These are phyloP conservation scores for Bufo gargarizans DNA, from an alignment of 2,113 vertebrate genomes.

Conservation along the genomic window DNA sequence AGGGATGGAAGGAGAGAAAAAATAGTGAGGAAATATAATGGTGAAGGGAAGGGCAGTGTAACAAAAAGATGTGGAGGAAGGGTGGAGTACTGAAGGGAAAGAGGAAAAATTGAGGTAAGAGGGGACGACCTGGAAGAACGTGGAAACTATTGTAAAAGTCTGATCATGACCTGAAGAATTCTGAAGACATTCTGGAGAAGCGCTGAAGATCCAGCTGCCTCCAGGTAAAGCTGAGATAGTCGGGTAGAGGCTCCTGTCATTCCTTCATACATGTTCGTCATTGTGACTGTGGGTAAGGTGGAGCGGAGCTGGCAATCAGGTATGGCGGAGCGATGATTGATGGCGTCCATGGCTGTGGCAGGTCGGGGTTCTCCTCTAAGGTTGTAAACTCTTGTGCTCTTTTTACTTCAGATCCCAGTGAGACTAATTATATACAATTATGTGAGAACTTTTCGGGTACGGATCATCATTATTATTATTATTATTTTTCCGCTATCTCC, in stretches of 20 bases:
- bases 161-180: background rate
- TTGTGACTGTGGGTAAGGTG: background rate
- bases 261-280: background rate
- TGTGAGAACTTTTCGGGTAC: conserved; percentile 10
- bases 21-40: too few relatives aligned
- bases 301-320: background rate
- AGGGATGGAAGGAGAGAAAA: background rate
- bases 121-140: background rate
- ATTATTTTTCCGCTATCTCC: background rate
- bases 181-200: background rate
- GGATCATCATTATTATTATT: background rate
- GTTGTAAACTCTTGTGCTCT: background rate
- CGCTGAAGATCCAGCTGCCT: background rate
- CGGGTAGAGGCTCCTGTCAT: background rate
- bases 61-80: too few relatives aligned
- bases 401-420: conserved; percentile 37
- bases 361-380: background rate
- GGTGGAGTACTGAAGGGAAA: background rate
- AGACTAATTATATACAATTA: conserved; percentile 48
- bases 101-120: too few relatives aligned
- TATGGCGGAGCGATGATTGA: conserved; percentile 13
- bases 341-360: background rate
- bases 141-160: background rate
- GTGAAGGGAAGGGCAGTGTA: too few relatives aligned
- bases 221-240: background rate